Evolutionary conservation across 2,113 vertebrate genomes (phyloP), one percentile per base, ranked within the genome.

Genomic region (Toxostoma redivivum): DNA sequence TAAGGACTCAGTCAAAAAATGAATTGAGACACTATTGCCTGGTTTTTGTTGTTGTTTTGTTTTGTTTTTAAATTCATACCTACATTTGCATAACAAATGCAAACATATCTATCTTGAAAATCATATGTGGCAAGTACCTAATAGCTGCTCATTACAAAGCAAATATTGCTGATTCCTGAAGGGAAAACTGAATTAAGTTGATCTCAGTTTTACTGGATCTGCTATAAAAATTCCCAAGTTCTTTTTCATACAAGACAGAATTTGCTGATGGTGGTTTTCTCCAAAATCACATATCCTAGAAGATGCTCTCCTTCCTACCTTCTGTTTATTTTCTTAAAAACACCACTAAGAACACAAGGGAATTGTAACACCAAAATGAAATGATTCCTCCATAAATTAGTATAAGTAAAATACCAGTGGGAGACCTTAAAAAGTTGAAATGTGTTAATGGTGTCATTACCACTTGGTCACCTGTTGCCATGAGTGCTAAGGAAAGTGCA

Each of bases 381-480:
- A 94, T 93, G 18, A 83, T 88, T 90, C 90, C 64, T 80, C 80
- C 61, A 69, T 96, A 96, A 96, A 96, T 74, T 65, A 25, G 44
- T 42, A 6, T 53, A 90, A 96, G 76, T 78, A 67, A 91, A 94
- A 94, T 54, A 92, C 83, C 91, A 82, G 58, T 3, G 30, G 78
- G 95, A 94, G 42, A 85, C 33, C 83, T 94, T 96, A 94, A 96
- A 95, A 84, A 85, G 61, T 86, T 87, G 91, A 96, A 96, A 94
- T 56, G 95, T 94, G 92, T 96, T 97, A 96, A 97, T 94, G 66
- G 79, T 92, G 62, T 80, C 94, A 96, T 96, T 97, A 95, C 87
- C 95, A 92, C 96, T 79, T 4, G 11, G 78, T 96, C 94, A 96
- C 95, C 74, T 89, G 86, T 94, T 94, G 78, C 81, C 42, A 30